Conservation (phyloP, 2,888 invertebrate species). For the Drosophila emarginata region DNA sequence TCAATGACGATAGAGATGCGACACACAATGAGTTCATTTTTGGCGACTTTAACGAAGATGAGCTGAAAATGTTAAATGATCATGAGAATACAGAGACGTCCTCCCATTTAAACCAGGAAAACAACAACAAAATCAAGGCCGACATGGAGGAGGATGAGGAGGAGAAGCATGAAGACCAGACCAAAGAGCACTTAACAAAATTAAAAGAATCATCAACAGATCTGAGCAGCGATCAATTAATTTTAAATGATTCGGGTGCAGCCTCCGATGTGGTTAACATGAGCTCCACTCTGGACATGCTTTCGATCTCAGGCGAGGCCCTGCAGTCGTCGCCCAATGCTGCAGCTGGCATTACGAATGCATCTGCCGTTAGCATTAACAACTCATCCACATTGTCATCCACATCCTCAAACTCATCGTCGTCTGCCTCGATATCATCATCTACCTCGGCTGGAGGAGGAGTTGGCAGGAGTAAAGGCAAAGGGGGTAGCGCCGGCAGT, state of each 20-base stretch:
- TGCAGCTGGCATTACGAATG: conserved; percentile 34
- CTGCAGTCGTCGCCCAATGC: conserved; percentile 77
- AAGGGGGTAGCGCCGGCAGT: conserved; percentile 27
- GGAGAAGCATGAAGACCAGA: conserved; percentile 10
- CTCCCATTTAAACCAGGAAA: background rate
- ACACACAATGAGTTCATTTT: conserved; percentile 89
- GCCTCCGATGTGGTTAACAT: conserved; percentile 70
- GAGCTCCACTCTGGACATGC: conserved; percentile 66
- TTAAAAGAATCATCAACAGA: conserved; percentile 7
- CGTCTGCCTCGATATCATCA: conserved; percentile 42
- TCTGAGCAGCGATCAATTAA: conserved; percentile 32
- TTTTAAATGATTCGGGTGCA: conserved; percentile 75
- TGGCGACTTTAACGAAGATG: conserved; percentile 82
- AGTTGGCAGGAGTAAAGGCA: background rate
- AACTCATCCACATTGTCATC: conserved; percentile 67
- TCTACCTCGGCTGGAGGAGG: conserved; percentile 33
- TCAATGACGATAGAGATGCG: conserved; percentile 84
- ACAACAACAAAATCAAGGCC: background rate
- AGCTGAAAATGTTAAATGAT: conserved; percentile 78
- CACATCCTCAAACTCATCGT: conserved; percentile 49
- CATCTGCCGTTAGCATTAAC: conserved; percentile 12
- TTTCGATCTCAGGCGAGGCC: conserved; percentile 67
- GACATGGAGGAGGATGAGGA: background rate
- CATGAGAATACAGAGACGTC: conserved; percentile 39
- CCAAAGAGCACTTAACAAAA: background rate